Percentiles rank a stretch among this genome's conserved stretches.
phyloP scores from a whole-genome alignment of 2,888 invertebrate species.

The Phania funesta region DNA sequence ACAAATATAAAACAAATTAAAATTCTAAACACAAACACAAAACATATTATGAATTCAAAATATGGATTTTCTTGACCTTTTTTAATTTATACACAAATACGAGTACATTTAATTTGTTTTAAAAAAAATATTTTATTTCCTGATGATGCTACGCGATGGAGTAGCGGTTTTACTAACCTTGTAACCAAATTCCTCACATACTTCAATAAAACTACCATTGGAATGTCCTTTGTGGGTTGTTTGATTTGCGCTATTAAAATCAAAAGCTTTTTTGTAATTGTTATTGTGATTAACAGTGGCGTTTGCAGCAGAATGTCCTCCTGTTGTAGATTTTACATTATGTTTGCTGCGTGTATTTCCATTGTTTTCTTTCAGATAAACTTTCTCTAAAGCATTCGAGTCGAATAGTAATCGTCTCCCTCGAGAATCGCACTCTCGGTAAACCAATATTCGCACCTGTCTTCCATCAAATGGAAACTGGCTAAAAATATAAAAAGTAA shows the following conservation, averaged over 20 bases:
- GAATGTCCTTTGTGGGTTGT: conserved; percentile 73
- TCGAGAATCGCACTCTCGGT: conserved; percentile 91
- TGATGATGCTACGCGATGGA: too few species aligned
- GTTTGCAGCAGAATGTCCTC: conserved; percentile 42
- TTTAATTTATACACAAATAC: too few species aligned
- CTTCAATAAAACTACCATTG: conserved; percentile 82
- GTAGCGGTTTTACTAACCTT: conserved; percentile 81
- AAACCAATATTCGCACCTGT: conserved; percentile 90
- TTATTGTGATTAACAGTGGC: conserved; percentile 26
- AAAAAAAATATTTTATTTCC: too few species aligned
- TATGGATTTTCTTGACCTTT: too few species aligned
- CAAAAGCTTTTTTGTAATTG: conserved; percentile 42
- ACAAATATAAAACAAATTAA: not conserved
- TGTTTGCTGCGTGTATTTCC: conserved; percentile 37
- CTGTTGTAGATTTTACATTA: conserved; percentile 66
- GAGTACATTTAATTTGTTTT: too few species aligned
- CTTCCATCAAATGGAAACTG: conserved; percentile 84
- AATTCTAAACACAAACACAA: not conserved
- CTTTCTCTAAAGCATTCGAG: conserved; percentile 86
- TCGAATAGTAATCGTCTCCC: conserved; percentile 92
- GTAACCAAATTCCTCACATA: conserved; percentile 84
- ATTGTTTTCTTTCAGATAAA: conserved; percentile 79
- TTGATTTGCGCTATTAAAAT: conserved; percentile 41
- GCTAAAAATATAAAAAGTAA: conserved; percentile 70
- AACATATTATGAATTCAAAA: too few species aligned